Base-by-base conservation (phyloP, 1,140 invertebrate genomes). In the Trichonephila clavata region DNA sequence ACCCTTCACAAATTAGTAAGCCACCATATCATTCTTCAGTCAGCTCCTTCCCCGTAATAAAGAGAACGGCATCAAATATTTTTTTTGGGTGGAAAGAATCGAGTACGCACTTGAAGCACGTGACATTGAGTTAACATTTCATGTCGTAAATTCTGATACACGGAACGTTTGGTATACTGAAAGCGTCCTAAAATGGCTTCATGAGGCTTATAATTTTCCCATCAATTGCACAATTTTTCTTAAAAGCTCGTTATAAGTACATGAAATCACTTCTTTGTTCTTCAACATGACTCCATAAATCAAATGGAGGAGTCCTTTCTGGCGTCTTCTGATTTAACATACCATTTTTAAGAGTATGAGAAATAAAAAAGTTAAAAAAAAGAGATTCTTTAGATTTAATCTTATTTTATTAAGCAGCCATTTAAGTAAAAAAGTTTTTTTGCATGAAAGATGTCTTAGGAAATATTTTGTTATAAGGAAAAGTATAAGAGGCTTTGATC, bases 251-350 rank as follows among this genome's bases (percentile, higher is more conserved):
- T 92, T 84, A 92, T 92, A 92, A 92, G 90, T 92, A 92, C 90
- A 92, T 92, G 71, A 92, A 92, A 92, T 84, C 90, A 92, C 68
- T 92, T 86, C 90, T 92, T 92, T 92, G 90, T 92, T 92, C 90
- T 92, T 86, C 90, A 63, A 61, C 32, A 39, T 32, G 81, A 80
- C 81, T 92, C 68, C 90, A 92, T 92, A 92, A 92, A 92, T 92
- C 90, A 92, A 86, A 92, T 57, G 43, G 81, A 92, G 81, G 81
- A 84, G 59, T 65, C 16, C 50, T 24, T 59, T 20, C 60, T 92
- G 90, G 59, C 80, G 81, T 65, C 32, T 92, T 20, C 61, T 60
- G 90, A 86, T 92, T 83, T 92, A 92, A 92, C 81, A 86, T 83
- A 57, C 71, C 68, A 77, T 90, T 90, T 87, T 87, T 87, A 87